Evolutionary conservation across 2,797 vertebrate species (phyloP).

Genomic region (Muscicapa striata): DNA sequence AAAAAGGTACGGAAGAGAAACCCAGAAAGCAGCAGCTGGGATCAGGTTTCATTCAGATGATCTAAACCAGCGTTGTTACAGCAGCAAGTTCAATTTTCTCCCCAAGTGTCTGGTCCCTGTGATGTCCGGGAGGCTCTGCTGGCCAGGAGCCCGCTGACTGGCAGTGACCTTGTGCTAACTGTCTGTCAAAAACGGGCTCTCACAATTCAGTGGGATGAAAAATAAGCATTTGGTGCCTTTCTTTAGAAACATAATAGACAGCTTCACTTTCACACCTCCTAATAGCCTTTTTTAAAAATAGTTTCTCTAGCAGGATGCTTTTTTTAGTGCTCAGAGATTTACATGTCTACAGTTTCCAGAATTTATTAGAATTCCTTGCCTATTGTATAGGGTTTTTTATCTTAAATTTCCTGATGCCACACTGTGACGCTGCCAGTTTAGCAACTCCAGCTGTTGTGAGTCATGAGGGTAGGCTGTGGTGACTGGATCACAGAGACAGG

Average conservation of each 20-base stretch:
- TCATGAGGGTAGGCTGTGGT: slow-evolving; percentile 31
- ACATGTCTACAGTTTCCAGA: slow-evolving; percentile 46
- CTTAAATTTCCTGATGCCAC: slow-evolving; percentile 41
- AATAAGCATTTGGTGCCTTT: slow-evolving; percentile 45
- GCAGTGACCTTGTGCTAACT: slow-evolving; percentile 38
- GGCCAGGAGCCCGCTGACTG: neutral
- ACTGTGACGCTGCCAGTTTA: neutral
- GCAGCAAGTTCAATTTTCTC: slow-evolving; percentile 30
- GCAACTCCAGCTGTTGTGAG: slow-evolving; percentile 31
- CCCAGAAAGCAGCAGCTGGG: slow-evolving; percentile 21
- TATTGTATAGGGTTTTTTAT: neutral
- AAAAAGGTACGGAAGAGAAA: neutral
- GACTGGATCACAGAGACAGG: neutral
- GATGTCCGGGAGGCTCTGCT: neutral
- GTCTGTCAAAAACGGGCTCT: slow-evolving; percentile 26
- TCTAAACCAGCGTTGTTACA: neutral
- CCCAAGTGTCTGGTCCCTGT: neutral
- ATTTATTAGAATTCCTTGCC: slow-evolving; percentile 51
- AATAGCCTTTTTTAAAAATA: slow-evolving; percentile 75
- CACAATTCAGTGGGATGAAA: slow-evolving; percentile 15
- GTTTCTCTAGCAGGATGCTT: slow-evolving; percentile 63
- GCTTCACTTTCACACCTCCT: slow-evolving; percentile 71
- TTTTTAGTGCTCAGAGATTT: slow-evolving; percentile 8
- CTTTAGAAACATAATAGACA: slow-evolving; percentile 64
- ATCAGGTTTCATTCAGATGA: slow-evolving; percentile 20